phyloP scores from a whole-genome alignment of 2,797 vertebrate species.

The Clarias platycephalus region DNA sequence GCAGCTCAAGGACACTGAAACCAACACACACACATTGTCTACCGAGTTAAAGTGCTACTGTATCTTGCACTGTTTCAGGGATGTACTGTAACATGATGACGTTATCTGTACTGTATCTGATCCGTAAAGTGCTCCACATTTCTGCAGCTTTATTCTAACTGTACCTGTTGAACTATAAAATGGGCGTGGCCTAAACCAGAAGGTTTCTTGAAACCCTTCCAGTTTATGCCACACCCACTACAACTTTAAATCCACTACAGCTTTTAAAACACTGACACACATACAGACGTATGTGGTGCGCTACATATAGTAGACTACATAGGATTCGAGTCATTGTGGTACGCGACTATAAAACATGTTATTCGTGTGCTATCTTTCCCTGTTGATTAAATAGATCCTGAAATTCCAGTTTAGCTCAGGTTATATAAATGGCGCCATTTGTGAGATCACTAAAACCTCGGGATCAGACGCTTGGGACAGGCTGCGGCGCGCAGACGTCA shows the following conservation, averaged over 20 bases:
- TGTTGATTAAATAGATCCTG: neutral
- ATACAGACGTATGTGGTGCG: neutral
- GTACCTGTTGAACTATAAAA: neutral
- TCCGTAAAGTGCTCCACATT: neutral
- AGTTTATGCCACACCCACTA: neutral
- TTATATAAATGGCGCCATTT: neutral
- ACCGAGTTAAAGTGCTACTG: neutral
- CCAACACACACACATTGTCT: neutral
- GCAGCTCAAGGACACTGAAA: slow-evolving; percentile 10
- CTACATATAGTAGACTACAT: neutral
- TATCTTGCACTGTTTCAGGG: neutral
- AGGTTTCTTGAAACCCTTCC: neutral
- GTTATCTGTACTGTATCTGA: neutral
- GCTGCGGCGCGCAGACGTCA: slow-evolving; percentile 31
- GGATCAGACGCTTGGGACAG: slow-evolving; percentile 16
- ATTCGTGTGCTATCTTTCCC: neutral
- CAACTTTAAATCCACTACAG: neutral
- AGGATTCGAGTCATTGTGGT: neutral
- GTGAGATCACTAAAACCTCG: slow-evolving; percentile 27
- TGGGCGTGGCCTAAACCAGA: neutral
- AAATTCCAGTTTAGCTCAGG: neutral
- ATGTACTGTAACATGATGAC: neutral
- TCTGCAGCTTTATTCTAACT: neutral
- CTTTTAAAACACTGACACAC: neutral
- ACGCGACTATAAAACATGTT: neutral